Evolutionary conservation across 2,888 invertebrate genomes (phyloP).

Genomic region (Netelia virgata): DNA sequence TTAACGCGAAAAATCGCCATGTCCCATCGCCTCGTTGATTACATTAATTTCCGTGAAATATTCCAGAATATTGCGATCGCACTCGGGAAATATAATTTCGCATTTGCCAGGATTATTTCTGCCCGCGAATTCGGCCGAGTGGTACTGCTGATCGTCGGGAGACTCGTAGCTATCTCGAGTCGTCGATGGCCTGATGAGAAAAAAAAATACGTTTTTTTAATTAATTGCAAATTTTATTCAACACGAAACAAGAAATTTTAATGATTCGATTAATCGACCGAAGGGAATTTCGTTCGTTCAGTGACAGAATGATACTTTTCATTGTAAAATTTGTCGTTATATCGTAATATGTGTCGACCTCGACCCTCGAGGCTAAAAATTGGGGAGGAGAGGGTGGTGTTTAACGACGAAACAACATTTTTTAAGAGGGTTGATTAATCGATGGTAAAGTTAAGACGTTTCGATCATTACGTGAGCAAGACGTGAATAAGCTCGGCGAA

Average conservation of each 20-base stretch:
- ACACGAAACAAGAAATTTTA: too few relatives aligned
- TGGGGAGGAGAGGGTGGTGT: too few relatives aligned
- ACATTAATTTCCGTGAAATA: conserved; percentile 78
- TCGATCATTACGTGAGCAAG: conserved; percentile 87
- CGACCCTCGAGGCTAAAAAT: too few relatives aligned
- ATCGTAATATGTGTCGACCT: too few relatives aligned
- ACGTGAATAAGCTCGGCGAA: conserved; percentile 91
- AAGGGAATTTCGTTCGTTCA: too few relatives aligned
- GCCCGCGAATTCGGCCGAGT: conserved; percentile 79
- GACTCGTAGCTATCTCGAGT: conserved; percentile 72
- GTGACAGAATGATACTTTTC: too few relatives aligned
- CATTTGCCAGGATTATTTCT: conserved; percentile 73
- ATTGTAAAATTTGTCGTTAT: too few relatives aligned
- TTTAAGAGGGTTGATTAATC: too few relatives aligned
- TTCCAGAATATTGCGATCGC: conserved; percentile 76
- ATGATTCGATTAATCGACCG: too few relatives aligned
- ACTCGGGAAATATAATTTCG: conserved; percentile 77
- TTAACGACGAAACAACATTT: too few relatives aligned
- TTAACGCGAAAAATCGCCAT: background rate
- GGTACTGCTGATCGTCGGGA: conserved; percentile 79
- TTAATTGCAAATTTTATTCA: background rate
- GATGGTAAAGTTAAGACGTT: too few relatives aligned
- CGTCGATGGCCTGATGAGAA: conserved; percentile 79
- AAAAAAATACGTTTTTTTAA: conserved; percentile 40
- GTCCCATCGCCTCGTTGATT: background rate